Evolutionary conservation across 1,140 invertebrate species (phyloP), one percentile per base, ranked within the genome.

Genomic region (Neuroterus valhalla): DNA sequence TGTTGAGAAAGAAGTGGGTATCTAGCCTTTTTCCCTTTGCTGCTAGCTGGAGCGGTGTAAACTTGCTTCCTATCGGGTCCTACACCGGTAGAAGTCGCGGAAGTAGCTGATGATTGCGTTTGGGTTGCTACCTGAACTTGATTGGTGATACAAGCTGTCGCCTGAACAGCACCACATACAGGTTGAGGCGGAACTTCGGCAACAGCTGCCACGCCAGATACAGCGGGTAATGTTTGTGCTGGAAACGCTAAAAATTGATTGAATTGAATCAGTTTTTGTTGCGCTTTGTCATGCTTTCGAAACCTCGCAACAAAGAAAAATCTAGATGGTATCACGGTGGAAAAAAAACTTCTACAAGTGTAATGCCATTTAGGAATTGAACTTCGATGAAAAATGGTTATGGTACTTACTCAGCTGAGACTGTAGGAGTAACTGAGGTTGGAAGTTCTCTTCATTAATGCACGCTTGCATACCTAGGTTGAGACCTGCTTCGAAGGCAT

Each of bases 111-210:
- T 5, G 87, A 84, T 80, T 91, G 91, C 12, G 92, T 93, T 73
- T 92, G 92, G 0, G 93, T 93, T 3, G 91, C 91, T 14, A 93
- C 92, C 85, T 93, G 90, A 2, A 93, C 91, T 79, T 92, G 92
- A 75, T 90, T 88, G 6, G 84, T 83, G 10, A 69, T 86, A 52
- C 81, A 84, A 10, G 82, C 48, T 76, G 87, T 68, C 69, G 87
- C 79, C 44, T 85, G 86, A 8, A 81, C 68, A 21, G 84, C 86
- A 70, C 81, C 81, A 6, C 82, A 81, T 11, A 82, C 77, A 14
- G 82, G 78, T 73, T 84, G 84, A 15, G 82, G 71, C 77, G 85
- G 52, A 23, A 52, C 85, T n/a, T 88, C 84, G 48, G 76, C 69
- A 50, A 84, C 77, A 74, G 71, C 77, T 31, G 82, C 77, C 15